Percentiles rank a stretch among this genome's conserved stretches.
Conservation (phyloP, 2,888 invertebrate species). For the Caenorhabditis sp. region DNA sequence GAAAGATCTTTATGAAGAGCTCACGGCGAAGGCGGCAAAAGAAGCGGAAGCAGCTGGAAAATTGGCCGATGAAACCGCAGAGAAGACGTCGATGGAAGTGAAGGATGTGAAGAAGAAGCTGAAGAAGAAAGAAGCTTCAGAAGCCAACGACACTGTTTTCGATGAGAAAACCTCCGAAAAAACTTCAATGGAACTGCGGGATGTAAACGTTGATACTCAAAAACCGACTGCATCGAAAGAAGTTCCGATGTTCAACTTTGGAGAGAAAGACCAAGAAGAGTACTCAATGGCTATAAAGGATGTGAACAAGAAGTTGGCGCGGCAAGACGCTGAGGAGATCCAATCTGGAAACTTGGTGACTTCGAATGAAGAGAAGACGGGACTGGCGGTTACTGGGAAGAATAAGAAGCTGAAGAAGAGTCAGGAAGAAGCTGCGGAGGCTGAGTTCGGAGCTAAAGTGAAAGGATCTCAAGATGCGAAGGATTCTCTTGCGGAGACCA, state of each 20-base stretch:
- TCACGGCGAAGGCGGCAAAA: slow-evolving; percentile 7
- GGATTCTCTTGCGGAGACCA: slow-evolving; percentile 32
- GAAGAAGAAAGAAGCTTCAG: slow-evolving; percentile 34
- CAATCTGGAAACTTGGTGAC: slow-evolving; percentile 36
- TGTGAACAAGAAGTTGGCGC: slow-evolving; percentile 31
- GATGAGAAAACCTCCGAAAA: slow-evolving; percentile 12
- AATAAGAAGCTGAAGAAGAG: slow-evolving; percentile 27
- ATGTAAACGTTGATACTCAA: neutral
- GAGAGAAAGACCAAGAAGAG: slow-evolving; percentile 31
- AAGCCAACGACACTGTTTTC: neutral
- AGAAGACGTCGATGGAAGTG: slow-evolving; percentile 34
- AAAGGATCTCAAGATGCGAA: neutral
- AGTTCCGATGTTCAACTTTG: slow-evolving; percentile 27
- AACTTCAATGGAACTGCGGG: slow-evolving; percentile 10
- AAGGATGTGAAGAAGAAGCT: slow-evolving; percentile 25
- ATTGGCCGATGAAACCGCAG: slow-evolving; percentile 1
- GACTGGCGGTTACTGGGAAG: slow-evolving; percentile 28
- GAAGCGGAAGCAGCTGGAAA: slow-evolving; percentile 14
- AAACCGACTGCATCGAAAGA: neutral
- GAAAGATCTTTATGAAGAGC: slow-evolving; percentile 37
- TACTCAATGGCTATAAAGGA: slow-evolving; percentile 41
- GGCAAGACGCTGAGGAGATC: slow-evolving; percentile 46
- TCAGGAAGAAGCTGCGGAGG: slow-evolving; percentile 3
- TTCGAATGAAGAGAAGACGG: slow-evolving; percentile 34
- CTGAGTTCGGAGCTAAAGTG: slow-evolving; percentile 20